phyloP scores from a whole-genome alignment of 2,797 vertebrate genomes.

The Leontopithecus rosalia region DNA sequence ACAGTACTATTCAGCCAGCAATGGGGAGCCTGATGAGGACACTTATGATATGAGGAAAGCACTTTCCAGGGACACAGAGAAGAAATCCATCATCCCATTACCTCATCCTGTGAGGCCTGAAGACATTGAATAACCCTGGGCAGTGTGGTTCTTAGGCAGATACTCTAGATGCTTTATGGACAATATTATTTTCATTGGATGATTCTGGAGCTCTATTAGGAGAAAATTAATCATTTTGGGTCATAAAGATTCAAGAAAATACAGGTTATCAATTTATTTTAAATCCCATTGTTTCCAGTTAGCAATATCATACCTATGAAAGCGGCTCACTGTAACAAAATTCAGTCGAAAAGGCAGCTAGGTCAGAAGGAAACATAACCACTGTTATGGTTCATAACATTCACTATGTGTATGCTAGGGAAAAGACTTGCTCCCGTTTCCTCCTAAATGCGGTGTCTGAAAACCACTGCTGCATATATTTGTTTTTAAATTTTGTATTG shows the following conservation, averaged over 20 bases:
- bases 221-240: constrained; percentile 61
- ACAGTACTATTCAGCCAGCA: no score
- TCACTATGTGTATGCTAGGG: not conserved
- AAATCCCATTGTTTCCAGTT: constrained; percentile 20
- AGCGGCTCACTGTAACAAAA: constrained; percentile 29
- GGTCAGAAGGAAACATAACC: constrained; percentile 25
- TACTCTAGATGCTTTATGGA: constrained; percentile 51
- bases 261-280: constrained; percentile 7
- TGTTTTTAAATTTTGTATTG: constrained; percentile 64
- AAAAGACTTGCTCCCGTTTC: constrained; percentile 3
- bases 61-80: constrained; percentile 95
- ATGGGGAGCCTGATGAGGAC: no score
- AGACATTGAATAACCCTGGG: constrained; percentile 93
- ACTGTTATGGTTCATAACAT: not conserved
- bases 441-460: constrained; percentile 62
- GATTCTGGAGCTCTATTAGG: constrained; percentile 54
- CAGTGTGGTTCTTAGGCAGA: constrained; percentile 86
- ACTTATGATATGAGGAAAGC: constrained; percentile 95
- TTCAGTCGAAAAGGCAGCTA: constrained; percentile 41
- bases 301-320: constrained; percentile 36
- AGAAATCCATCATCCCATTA: constrained; percentile 96
- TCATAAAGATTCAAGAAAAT: constrained; percentile 46
- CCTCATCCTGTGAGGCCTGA: constrained; percentile 97
- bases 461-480: constrained; percentile 71
- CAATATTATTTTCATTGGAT: constrained; percentile 58